These are phyloP conservation scores for Myocastor coypus DNA, from an alignment of 2,113 vertebrate genomes.

Conservation along the genomic window DNA sequence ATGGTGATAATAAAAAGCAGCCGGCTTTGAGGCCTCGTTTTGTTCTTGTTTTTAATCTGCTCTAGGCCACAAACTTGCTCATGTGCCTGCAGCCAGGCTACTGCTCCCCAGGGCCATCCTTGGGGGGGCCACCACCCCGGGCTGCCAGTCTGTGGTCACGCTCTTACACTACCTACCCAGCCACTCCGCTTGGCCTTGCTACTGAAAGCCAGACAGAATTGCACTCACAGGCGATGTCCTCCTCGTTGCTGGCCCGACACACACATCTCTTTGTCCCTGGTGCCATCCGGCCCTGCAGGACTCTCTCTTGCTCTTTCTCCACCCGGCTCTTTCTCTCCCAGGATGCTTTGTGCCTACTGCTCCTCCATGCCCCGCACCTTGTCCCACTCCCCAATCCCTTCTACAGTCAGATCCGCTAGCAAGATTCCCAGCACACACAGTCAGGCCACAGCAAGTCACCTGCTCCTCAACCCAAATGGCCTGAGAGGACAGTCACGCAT, in stretches of 20 bases:
- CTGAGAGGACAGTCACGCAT: not conserved
- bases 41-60: not conserved
- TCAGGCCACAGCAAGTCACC: not conserved
- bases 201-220: accelerated
- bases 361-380: not conserved
- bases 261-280: too few relatives aligned
- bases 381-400: too few relatives aligned
- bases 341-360: not conserved
- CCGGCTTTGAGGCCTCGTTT: not conserved
- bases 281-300: accelerated
- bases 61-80: not conserved
- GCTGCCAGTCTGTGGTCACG: not conserved
- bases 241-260: accelerated
- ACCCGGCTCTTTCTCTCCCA: not conserved
- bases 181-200: too few relatives aligned
- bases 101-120: not conserved
- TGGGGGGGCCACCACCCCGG: not conserved
- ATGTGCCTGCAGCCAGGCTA: not conserved
- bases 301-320: too few relatives aligned
- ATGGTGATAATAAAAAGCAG: not conserved
- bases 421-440: accelerated
- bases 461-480: not conserved
- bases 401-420: too few relatives aligned
- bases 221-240: accelerated
- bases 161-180: not conserved